Evolutionary conservation across 1,140 invertebrate genomes (phyloP).

Genomic region (Phortica variegata): DNA sequence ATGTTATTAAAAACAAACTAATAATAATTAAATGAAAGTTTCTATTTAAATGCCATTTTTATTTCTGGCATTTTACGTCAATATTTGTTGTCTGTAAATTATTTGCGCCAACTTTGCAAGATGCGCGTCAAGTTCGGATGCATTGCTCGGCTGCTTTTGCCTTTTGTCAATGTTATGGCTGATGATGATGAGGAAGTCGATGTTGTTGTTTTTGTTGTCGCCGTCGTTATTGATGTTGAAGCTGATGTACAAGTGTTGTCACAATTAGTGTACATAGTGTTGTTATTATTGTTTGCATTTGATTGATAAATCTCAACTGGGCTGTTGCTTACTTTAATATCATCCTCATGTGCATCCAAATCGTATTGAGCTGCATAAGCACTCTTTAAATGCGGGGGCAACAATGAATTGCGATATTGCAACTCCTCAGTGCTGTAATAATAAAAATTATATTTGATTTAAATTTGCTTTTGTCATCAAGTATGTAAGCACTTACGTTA

Average conservation of each 20-base stretch:
- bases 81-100: background rate
- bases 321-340: constrained; percentile 68
- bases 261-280: background rate
- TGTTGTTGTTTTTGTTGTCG: background rate
- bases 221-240: background rate
- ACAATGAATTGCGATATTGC: constrained; percentile 80
- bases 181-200: too few species aligned
- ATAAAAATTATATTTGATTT: background rate
- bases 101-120: constrained; percentile 14
- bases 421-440: constrained; percentile 62
- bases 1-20: too few species aligned
- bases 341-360: constrained; percentile 67
- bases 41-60: too few species aligned
- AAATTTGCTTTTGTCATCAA: background rate
- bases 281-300: too few species aligned
- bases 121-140: constrained; percentile 15
- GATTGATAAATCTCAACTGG: too few species aligned
- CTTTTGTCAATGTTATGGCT: too few species aligned
- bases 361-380: constrained; percentile 83
- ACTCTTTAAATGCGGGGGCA: constrained; percentile 83
- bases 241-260: background rate
- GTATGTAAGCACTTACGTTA: constrained; percentile 23
- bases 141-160: constrained; percentile 5
- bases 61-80: constrained; percentile 1
- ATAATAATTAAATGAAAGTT: too few species aligned